A percentile compares a stretch with the other conserved stretches of the same genome.
Conservation (phyloP, 2,888 invertebrate genomes). For the Eupithecia vulgata region DNA sequence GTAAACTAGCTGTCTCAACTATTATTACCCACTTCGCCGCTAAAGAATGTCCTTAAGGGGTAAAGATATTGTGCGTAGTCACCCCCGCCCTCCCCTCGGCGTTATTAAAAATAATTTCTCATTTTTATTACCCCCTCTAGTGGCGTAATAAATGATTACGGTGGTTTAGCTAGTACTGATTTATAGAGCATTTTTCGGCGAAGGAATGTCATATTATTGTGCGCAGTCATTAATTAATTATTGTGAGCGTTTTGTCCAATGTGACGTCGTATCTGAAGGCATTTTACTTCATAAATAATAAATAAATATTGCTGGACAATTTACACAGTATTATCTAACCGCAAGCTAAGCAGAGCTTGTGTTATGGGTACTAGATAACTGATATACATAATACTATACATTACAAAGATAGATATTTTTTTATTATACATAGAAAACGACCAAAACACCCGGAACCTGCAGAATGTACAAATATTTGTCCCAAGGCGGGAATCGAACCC, state of each 20-base stretch:
- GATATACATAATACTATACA: too few relatives aligned
- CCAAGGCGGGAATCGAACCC: too few relatives aligned
- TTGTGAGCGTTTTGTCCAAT: background rate
- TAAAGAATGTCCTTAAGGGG: slow-evolving; percentile 72
- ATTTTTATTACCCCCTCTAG: slow-evolving; percentile 79
- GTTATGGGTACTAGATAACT: too few relatives aligned
- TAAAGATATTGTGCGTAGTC: slow-evolving; percentile 41
- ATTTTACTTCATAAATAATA: background rate
- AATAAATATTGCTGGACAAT: too few relatives aligned
- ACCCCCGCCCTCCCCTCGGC: slow-evolving; percentile 54
- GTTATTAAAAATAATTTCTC: slow-evolving; percentile 85
- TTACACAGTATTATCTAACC: too few relatives aligned
- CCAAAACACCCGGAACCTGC: too few relatives aligned
- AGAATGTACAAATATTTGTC: too few relatives aligned
- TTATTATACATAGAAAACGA: too few relatives aligned
- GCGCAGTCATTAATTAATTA: slow-evolving; percentile 7
- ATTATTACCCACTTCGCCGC: slow-evolving; percentile 68
- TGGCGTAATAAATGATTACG: slow-evolving; percentile 69
- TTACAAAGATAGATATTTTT: too few relatives aligned
- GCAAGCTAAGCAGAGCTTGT: too few relatives aligned
- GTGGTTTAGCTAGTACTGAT: slow-evolving; percentile 49
- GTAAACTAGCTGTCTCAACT: slow-evolving; percentile 74
- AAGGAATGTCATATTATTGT: slow-evolving; percentile 30
- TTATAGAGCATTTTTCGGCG: slow-evolving; percentile 37
- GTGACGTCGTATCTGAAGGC: background rate